Evolutionary conservation across 2,797 vertebrate genomes (phyloP).

Genomic region (Choloepus didactylus): DNA sequence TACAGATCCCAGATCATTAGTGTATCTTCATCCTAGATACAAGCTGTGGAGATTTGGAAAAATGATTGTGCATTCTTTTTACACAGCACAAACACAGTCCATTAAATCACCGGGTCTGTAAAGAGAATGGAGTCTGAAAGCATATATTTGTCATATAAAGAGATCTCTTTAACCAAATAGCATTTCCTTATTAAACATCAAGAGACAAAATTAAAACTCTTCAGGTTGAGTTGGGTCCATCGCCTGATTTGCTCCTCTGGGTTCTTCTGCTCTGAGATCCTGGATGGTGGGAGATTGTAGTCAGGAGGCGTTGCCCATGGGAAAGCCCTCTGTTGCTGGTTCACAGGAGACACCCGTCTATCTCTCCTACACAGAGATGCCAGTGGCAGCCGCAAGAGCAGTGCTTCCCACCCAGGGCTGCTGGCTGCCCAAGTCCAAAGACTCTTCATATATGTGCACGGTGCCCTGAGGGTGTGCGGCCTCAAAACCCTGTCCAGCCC

Average conservation of each 20-base stretch:
- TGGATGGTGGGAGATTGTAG: not conserved
- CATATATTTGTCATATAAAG: too few relatives aligned
- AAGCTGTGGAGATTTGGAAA: not conserved
- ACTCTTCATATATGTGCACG: not conserved
- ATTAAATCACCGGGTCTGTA: not conserved
- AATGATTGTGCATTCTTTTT: not conserved
- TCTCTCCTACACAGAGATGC: not conserved
- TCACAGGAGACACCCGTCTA: not conserved
- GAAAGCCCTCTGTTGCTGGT: not conserved
- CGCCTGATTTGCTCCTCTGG: not conserved
- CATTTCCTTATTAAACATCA: not conserved
- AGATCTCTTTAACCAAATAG: not conserved
- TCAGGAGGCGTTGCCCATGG: not conserved
- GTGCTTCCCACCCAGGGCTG: not conserved
- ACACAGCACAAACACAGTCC: not conserved
- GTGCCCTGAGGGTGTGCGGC: not conserved
- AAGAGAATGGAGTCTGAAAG: not conserved
- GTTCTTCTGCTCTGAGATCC: not conserved
- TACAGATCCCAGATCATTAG: not conserved
- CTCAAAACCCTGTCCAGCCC: not conserved
- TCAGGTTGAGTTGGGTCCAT: not conserved
- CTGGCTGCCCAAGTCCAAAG: not conserved
- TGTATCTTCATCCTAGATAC: not conserved
- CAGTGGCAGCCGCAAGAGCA: not conserved
- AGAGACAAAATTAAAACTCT: not conserved